These are phyloP conservation scores for Nyctibius grandis DNA, from an alignment of 2,797 vertebrate species.

Conservation along the genomic window DNA sequence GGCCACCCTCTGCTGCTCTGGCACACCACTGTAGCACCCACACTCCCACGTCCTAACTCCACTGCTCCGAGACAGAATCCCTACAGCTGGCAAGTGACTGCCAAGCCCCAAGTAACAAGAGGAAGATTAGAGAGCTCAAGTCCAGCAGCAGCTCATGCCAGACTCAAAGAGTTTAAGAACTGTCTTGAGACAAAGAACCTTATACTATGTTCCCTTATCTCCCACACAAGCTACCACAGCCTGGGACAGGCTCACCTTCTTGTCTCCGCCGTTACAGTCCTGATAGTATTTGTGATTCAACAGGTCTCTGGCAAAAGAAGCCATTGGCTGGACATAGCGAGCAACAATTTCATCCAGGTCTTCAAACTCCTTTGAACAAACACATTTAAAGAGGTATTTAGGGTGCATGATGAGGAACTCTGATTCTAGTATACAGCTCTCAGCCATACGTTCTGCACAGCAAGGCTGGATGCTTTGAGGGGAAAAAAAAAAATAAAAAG, in stretches of 20 bases:
- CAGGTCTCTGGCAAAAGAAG: slow-evolving; percentile 94
- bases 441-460: neutral
- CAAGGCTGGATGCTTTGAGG: neutral
- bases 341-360: slow-evolving; percentile 99
- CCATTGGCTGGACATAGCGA: slow-evolving; percentile 98
- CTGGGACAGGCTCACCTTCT: slow-evolving; percentile 81
- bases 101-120: neutral
- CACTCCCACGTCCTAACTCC: neutral
- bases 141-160: neutral
- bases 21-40: neutral
- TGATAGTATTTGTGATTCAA: slow-evolving; percentile 97
- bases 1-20: neutral
- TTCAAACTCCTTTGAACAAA: slow-evolving; percentile 90
- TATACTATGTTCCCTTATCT: neutral
- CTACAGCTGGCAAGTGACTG: neutral
- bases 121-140: neutral
- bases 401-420: neutral
- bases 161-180: neutral
- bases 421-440: neutral
- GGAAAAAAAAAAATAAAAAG: too few relatives aligned
- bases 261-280: slow-evolving; percentile 87
- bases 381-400: slow-evolving; percentile 24
- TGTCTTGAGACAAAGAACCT: neutral
- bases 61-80: neutral
- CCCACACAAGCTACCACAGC: neutral